phyloP scores from a whole-genome alignment of 2,888 invertebrate genomes.

The Gymnocheta viridis region DNA sequence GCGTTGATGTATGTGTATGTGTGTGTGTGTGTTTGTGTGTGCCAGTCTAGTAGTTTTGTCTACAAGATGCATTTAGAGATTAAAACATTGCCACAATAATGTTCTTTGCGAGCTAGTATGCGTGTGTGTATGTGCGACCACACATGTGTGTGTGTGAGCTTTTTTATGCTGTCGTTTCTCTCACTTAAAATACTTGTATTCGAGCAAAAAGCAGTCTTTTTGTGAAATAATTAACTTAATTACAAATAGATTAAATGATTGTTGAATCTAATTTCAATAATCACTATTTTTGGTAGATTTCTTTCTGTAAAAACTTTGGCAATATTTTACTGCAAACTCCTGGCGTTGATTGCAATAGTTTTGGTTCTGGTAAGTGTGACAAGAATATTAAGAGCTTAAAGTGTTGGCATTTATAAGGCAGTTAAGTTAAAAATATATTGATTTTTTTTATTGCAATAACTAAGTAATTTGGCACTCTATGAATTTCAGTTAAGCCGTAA shows the following conservation, averaged over 20 bases:
- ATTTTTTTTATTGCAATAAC: neutral
- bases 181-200: conserved; percentile 2
- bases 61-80: conserved; percentile 69
- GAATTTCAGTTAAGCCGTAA: neutral
- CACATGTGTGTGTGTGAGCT: conserved; percentile 1
- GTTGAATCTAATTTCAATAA: conserved; percentile 58
- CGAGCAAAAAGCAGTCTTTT: conserved; percentile 24
- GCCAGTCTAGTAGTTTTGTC: conserved; percentile 54
- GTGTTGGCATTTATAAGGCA: conserved; percentile 20
- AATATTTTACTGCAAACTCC: conserved; percentile 13
- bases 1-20: neutral
- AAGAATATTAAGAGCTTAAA: conserved; percentile 44
- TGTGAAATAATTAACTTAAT: conserved; percentile 68
- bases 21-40: neutral
- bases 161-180: neutral
- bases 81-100: conserved; percentile 67
- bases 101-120: neutral
- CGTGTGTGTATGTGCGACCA: neutral
- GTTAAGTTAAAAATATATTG: neutral
- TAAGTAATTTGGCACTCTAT: neutral
- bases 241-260: conserved; percentile 63
- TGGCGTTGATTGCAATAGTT: conserved; percentile 17
- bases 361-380: conserved; percentile 6
- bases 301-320: conserved; percentile 11
- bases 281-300: neutral